phyloP scores from a whole-genome alignment of 2,888 invertebrate genomes.

The Pyrochroa serraticornis region DNA sequence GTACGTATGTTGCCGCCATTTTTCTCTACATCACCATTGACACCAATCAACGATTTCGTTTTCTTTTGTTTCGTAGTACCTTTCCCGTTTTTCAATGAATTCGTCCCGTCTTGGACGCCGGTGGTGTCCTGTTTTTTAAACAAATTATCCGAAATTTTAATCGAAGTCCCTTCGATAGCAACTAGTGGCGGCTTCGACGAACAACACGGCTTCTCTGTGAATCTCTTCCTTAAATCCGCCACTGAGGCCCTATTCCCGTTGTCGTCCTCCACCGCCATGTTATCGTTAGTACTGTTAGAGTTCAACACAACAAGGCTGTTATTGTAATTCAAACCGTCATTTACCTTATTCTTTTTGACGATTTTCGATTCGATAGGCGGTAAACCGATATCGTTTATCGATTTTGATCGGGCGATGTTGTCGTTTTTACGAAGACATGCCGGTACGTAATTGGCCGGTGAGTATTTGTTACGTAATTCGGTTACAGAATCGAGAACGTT shows the following conservation, averaged over 20 bases:
- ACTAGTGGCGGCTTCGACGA: slow-evolving; percentile 28
- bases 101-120: no score
- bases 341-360: slow-evolving; percentile 54
- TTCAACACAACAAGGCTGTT: slow-evolving; percentile 50
- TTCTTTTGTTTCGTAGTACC: neutral
- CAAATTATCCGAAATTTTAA: slow-evolving; percentile 34
- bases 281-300: slow-evolving; percentile 57
- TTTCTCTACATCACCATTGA: neutral
- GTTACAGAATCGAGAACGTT: slow-evolving; percentile 59
- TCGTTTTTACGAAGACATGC: slow-evolving; percentile 50
- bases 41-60: slow-evolving; percentile 1
- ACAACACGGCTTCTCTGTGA: slow-evolving; percentile 56
- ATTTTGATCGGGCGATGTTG: slow-evolving; percentile 60
- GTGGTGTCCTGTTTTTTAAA: slow-evolving; percentile 38
- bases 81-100: no score
- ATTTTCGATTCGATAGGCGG: slow-evolving; percentile 51
- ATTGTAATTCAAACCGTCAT: slow-evolving; percentile 45
- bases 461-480: slow-evolving; percentile 77
- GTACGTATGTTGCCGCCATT: slow-evolving; percentile 9
- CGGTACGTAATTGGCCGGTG: slow-evolving; percentile 76
- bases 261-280: slow-evolving; percentile 60
- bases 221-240: slow-evolving; percentile 63
- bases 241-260: slow-evolving; percentile 66
- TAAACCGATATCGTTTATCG: slow-evolving; percentile 64
- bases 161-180: slow-evolving; percentile 11